Percentiles rank a stretch among this genome's conserved stretches.
phyloP scores from a whole-genome alignment of 2,797 vertebrate species.

The Glossophaga mutica region DNA sequence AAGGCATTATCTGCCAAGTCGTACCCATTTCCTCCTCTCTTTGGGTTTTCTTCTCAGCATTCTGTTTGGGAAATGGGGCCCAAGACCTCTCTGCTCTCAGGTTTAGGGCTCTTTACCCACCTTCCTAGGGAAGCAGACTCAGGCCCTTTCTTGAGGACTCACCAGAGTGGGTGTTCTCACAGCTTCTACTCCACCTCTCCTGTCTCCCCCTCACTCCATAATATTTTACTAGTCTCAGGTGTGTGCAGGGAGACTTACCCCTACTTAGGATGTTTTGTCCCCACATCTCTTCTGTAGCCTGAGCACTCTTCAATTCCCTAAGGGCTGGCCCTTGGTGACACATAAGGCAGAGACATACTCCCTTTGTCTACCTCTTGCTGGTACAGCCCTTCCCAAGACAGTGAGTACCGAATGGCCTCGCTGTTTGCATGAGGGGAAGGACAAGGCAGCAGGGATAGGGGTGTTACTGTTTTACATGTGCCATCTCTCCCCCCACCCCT shows the following conservation, averaged over 20 bases:
- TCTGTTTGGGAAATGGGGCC: not conserved
- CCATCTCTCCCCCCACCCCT: not conserved
- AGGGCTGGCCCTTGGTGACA: not conserved
- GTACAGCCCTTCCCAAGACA: not conserved
- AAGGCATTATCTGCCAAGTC: not conserved
- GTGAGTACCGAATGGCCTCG: not conserved
- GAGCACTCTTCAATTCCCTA: not conserved
- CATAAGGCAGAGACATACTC: not conserved
- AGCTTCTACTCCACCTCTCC: not conserved
- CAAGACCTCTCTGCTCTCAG: not conserved
- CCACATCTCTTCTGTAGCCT: not conserved
- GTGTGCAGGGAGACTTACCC: not conserved
- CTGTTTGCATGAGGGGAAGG: not conserved
- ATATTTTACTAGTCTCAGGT: not conserved
- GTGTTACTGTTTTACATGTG: not conserved
- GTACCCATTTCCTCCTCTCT: not conserved
- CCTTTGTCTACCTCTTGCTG: not conserved
- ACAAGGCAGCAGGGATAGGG: not conserved
- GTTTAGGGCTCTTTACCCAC: not conserved
- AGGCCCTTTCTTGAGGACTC: not conserved
- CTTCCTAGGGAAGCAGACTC: not conserved
- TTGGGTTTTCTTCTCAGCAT: not conserved
- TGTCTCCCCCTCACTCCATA: not conserved
- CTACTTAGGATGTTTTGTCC: not conserved
- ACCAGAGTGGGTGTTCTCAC: accelerated